A percentile compares a stretch with the other conserved stretches of the same genome.
Conservation (phyloP, 2,797 vertebrate species). For the Oreortyx pictus region DNA sequence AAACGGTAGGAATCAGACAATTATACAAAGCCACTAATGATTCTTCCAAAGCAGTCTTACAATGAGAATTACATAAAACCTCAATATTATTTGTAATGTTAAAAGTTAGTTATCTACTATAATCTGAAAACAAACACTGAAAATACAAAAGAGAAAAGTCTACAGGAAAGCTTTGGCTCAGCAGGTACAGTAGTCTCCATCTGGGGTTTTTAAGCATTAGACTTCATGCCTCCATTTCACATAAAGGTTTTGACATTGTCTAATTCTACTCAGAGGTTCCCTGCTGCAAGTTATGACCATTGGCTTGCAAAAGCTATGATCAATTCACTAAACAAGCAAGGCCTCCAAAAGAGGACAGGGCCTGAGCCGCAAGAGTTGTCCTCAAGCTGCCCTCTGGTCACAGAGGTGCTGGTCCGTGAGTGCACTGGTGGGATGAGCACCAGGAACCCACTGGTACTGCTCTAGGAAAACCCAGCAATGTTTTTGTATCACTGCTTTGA, state of each 20-base stretch:
- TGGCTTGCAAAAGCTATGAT: neutral
- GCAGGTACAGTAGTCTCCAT: neutral
- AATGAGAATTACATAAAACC: neutral
- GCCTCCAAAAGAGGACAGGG: neutral
- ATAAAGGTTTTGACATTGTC: neutral
- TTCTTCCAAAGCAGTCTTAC: neutral
- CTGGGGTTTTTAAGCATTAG: neutral
- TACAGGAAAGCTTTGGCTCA: neutral
- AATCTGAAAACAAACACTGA: neutral
- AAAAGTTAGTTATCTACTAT: neutral
- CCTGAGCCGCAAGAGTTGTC: too few relatives aligned
- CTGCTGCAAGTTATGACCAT: neutral
- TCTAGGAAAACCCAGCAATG: neutral
- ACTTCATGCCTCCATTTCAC: neutral
- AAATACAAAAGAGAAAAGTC: neutral
- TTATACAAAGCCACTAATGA: neutral
- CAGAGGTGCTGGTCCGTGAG: too few relatives aligned
- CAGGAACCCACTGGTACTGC: neutral
- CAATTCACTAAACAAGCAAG: neutral
- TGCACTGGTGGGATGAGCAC: rapidly evolving
- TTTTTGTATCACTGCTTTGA: neutral
- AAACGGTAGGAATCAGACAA: neutral
- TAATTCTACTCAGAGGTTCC: neutral
- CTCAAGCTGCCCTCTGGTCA: too few relatives aligned
- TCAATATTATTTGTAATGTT: too few relatives aligned